A percentile compares a stretch with the other conserved stretches of the same genome.
These are phyloP conservation scores for Chloromyia formosa DNA, from an alignment of 2,888 invertebrate genomes.

Conservation along the genomic window DNA sequence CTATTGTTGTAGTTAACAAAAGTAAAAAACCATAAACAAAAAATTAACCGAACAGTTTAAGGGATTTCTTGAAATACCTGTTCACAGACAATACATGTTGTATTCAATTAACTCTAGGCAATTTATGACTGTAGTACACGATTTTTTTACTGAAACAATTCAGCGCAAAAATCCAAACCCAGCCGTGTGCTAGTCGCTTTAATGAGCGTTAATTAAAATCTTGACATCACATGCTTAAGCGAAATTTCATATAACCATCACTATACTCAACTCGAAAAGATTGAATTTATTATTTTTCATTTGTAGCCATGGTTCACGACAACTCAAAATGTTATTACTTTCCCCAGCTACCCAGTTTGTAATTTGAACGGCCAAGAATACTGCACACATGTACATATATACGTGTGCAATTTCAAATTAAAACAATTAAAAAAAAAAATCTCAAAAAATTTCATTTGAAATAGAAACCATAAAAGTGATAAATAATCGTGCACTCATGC, in stretches of 20 bases:
- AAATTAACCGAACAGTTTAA: neutral
- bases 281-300: too few species aligned
- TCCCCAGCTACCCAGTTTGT: neutral
- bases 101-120: neutral
- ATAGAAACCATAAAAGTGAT: conserved; percentile 24
- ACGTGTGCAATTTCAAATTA: too few species aligned
- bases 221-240: neutral
- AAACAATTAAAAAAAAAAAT: conserved; percentile 3
- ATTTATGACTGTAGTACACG: neutral
- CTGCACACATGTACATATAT: too few species aligned
- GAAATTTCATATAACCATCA: too few species aligned
- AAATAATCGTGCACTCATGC: conserved; percentile 15
- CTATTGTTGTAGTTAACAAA: too few species aligned
- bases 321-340: neutral
- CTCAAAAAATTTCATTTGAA: neutral
- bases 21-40: too few species aligned
- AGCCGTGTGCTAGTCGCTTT: neutral
- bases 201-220: conserved; percentile 2
- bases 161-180: neutral
- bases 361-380: neutral
- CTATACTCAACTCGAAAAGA: too few species aligned
- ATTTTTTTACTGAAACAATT: neutral
- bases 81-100: neutral
- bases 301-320: neutral
- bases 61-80: neutral